Evolutionary conservation across 2,113 vertebrate species (phyloP), one percentile per base, ranked within the genome.

Genomic region (Bos taurus): DNA sequence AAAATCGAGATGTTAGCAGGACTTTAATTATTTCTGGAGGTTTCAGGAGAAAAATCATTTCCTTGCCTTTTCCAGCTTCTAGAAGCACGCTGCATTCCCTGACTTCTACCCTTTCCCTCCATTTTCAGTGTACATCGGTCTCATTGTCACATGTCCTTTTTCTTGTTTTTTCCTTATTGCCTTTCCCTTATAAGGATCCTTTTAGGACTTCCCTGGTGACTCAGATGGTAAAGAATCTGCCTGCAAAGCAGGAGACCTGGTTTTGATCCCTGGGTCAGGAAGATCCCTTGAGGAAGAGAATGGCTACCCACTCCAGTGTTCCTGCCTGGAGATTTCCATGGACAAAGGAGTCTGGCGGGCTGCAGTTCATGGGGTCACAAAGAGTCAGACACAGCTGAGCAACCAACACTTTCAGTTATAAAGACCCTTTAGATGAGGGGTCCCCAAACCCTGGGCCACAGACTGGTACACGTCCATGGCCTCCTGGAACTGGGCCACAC

Each of bases 81-180:
- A 1, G 40, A 85, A 7, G 5, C 17, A 3, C 33, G 40, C 17
- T 28, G 2, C 14, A 1, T 67, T 77, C 10, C 2, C 59, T 88
- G 59, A 0, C 2, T 43, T 80, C 26, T 33, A 6, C 52, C 0
- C 30, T 28, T 14, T 84, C 14, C 5, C 8, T 26, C 5, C 6
- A 12, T 7, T 4, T n/a, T 77, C 23, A 33, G 48, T 50, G 30
- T 23, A 1, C 17, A 28, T 48, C 43, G 12, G 3, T 43, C 52
- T 23, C 8, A 26, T 36, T 26, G 6, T 36, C 8, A 52, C 12
- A 25, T 67, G 16, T 15, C 2, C 2, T 46, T 40, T 48, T 52
- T 48, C 60, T 56, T 1, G 54, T 59, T 80, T 23, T 80, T 23
- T 30, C 9, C 1, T 48, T n/a, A 17, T 6, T 80, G 3, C 2